These are phyloP conservation scores for Lamprologus ornatipinnis DNA, from an alignment of 2,113 vertebrate species.

Conservation along the genomic window DNA sequence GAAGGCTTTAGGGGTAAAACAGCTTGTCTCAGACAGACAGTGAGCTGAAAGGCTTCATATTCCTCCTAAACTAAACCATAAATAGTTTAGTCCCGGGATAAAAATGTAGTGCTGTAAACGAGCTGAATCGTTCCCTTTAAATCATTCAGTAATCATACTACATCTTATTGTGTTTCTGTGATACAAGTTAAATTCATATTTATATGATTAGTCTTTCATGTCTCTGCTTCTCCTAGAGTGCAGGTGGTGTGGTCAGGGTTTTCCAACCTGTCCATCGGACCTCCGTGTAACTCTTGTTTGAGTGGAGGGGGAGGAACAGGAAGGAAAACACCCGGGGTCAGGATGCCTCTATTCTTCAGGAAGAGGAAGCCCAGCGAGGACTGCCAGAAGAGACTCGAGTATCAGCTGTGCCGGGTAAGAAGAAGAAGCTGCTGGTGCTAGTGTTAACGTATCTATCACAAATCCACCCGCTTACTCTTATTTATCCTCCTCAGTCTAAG, in stretches of 20 bases:
- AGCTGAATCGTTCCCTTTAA: background rate
- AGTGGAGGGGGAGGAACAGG: background rate
- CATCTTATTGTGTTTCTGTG: background rate
- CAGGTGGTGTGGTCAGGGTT: background rate
- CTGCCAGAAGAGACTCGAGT: constrained; percentile 84
- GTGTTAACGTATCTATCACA: background rate
- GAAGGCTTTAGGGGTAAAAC: background rate
- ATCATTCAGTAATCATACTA: background rate
- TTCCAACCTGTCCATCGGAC: background rate
- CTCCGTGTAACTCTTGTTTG: background rate
- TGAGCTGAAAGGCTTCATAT: background rate
- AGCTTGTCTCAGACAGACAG: background rate
- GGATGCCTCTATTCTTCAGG: constrained; percentile 87
- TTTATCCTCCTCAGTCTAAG: constrained; percentile 75
- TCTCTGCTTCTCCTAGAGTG: background rate
- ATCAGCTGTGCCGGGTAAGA: constrained; percentile 87
- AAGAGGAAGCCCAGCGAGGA: constrained; percentile 87
- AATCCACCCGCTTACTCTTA: background rate
- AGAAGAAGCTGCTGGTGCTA: background rate
- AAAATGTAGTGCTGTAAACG: background rate
- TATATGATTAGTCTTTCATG: background rate
- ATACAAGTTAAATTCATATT: background rate
- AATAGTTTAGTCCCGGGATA: background rate
- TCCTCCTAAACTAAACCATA: background rate
- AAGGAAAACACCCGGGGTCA: constrained; percentile 8